Base-by-base conservation (phyloP, 2,113 vertebrate species). In the Misgurnus anguillicaudatus region DNA sequence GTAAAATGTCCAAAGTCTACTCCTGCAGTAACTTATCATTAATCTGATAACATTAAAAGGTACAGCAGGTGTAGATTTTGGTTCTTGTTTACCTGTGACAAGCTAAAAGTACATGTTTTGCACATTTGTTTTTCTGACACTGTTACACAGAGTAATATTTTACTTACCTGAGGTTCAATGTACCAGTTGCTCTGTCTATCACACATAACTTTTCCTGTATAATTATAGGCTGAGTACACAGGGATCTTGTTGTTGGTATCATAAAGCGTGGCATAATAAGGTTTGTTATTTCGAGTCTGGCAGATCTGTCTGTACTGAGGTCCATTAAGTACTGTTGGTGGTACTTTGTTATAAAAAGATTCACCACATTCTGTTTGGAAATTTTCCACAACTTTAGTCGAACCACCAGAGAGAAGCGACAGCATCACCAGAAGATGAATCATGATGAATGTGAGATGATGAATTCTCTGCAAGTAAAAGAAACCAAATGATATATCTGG, bases 111-210 rank as follows among this genome's bases (percentile, higher is more conserved):
- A 31, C 24, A 31, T 1, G 24, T 31, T 31, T 31, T 31, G 24
- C 24, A 31, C 1, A 31, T 31, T 31, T 31, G 24, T 31, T 31
- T 31, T 31, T 31, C 24, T 31, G 24, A 31, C 24, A 31, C 24
- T 31, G 24, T 31, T 31, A 31, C 24, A 13, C 4, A 3, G 36
- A 47, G 65, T 48, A 14, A 4, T 48, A 31, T 58, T 67, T 31
- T 3, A 68, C 64, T 41, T 64, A 70, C 73, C 45, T 64, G 57
- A 38, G 80, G 73, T 70, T 81, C 80, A 38, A 77, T 77, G 24
- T 14, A 70, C 79, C 79, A 76, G 0, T 2, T 36, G 0, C 0
- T 0, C 5, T 0, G 0, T n/a, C n/a, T n/a, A n/a, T n/a, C n/a
- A n/a, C n/a, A n/a, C n/a, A n/a, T n/a, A n/a, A n/a, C n/a, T n/a